Base-by-base conservation (phyloP, 2,113 vertebrate species). In the Ammodytes dubius region DNA sequence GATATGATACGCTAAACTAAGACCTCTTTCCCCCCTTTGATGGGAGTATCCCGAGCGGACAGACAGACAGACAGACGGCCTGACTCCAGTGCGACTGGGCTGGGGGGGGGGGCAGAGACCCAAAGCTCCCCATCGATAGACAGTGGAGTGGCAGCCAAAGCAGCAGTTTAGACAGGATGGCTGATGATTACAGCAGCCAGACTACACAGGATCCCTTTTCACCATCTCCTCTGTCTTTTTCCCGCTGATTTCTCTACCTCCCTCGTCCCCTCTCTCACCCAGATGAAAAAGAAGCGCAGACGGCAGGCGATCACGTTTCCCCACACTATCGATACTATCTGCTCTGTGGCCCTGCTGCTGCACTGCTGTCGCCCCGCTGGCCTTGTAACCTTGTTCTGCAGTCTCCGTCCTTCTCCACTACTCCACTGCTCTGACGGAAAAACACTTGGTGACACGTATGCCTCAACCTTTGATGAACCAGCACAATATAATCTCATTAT, bases 51-150 rank as follows among this genome's bases (percentile, higher is more conserved):
- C 87, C 35, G 94, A 93, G 94, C 95, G 97, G 96, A 96, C 95
- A 95, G 89, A 77, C 95, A 95, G 89, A 77, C 95, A 27, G 93
- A 95, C 95, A 97, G 96, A 96, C 95, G 95, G 89, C 79, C 95
- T 95, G 96, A 96, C 95, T 97, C 96, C 96, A 94, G 85, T 84
- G 77, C 83, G 77, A 93, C 87, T 95, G 92, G 89, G 88, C 93
- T 93, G 81, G 13, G 47, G 85, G 13, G 47, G 85, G 92, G 77
- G 77, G 80, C 53, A 70, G 84, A 27, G 27, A 27, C 91, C 89
- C 92, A 61, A 60, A 83, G 83, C 71, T 89, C 90, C 27, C 88
- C 93, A 91, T 96, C 95, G 92, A 89, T 91, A 93, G 93, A 85
- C 92, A 87, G 80, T 64, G 80, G 90, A 93, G 91, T 91, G 93